Conservation (phyloP, 2,797 vertebrate species). For the Pipistrellus pygmaeus region DNA sequence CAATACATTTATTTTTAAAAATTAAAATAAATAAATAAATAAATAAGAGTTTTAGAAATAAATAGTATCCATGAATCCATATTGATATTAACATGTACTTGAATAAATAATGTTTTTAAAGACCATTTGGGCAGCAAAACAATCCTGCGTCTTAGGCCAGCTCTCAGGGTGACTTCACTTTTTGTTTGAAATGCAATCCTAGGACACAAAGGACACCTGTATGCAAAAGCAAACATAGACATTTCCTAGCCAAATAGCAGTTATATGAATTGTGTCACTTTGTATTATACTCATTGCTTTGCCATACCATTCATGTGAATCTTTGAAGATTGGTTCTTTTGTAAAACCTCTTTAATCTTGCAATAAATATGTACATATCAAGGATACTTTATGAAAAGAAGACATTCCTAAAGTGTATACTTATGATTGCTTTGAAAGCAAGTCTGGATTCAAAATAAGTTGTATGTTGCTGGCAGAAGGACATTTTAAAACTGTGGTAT, state of each 20-base stretch:
- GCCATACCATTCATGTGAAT: constrained; percentile 12
- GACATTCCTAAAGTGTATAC: background rate
- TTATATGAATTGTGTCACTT: background rate
- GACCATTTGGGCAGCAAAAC: background rate
- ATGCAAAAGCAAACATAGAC: constrained; percentile 11
- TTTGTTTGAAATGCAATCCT: constrained; percentile 34
- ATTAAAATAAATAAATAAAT: background rate
- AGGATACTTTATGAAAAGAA: background rate
- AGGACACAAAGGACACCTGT: background rate
- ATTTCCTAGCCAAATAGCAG: background rate
- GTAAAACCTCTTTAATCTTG: constrained; percentile 27
- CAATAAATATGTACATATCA: constrained; percentile 37
- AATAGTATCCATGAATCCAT: background rate
- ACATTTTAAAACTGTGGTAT: background rate
- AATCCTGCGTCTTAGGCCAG: background rate
- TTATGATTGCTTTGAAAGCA: constrained; percentile 34
- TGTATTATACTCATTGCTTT: background rate
- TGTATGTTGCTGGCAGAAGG: background rate
- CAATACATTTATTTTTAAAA: background rate
- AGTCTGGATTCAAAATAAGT: background rate
- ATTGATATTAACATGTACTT: background rate
- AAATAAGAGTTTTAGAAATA: background rate
- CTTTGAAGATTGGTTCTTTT: constrained; percentile 47
- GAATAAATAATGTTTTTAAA: background rate
- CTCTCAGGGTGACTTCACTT: background rate